Conservation (phyloP, 2,888 invertebrate genomes). For the Flabesymbios commensalis region DNA sequence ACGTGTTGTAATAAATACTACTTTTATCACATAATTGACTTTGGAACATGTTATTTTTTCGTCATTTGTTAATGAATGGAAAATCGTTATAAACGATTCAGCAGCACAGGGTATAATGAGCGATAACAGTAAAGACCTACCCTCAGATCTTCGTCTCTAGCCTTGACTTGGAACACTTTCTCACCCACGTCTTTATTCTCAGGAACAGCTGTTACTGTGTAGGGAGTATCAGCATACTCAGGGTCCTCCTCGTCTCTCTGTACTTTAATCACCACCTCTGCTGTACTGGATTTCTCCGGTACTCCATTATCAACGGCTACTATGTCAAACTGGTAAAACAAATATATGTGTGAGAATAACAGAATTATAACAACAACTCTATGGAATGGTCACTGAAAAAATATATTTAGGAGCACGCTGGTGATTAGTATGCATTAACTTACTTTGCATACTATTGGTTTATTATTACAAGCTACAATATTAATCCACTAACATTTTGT, state of each 20-base stretch:
- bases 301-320: conserved; percentile 28
- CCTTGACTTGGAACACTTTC: conserved; percentile 25
- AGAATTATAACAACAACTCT: too few species aligned
- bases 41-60: too few species aligned
- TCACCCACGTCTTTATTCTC: conserved; percentile 27
- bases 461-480: too few species aligned
- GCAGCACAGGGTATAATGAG: too few species aligned
- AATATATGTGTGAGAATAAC: too few species aligned
- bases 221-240: conserved; percentile 38
- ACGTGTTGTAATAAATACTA: neutral
- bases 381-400: neutral
- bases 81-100: too few species aligned
- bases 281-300: conserved; percentile 18
- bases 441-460: too few species aligned
- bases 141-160: conserved; percentile 28
- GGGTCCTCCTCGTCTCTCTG: conserved; percentile 41
- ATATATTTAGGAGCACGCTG: neutral
- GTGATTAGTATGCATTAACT: too few species aligned
- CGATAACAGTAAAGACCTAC: too few species aligned
- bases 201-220: conserved; percentile 25
- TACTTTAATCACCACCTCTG: conserved; percentile 17
- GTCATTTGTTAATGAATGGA: too few species aligned
- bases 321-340: conserved; percentile 25
- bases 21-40: too few species aligned
- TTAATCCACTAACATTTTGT: too few species aligned